Conservation (phyloP, 1,140 invertebrate genomes). For the Wiebesia pumilae region DNA sequence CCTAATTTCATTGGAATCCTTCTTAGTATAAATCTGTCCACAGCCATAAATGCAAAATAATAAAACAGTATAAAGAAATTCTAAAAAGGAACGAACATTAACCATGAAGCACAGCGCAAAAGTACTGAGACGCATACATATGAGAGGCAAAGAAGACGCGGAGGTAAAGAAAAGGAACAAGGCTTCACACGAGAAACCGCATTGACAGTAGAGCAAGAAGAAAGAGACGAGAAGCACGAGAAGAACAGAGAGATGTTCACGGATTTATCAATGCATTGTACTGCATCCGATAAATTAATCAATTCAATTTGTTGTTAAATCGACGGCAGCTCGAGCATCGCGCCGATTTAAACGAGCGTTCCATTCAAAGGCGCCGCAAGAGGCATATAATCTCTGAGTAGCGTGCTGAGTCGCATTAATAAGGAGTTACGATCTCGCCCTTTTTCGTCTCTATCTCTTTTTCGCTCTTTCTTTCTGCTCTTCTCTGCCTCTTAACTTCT, state of each 20-base stretch:
- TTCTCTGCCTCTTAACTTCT: not conserved
- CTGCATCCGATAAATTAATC: slow-evolving; percentile 46
- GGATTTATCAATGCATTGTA: slow-evolving; percentile 51
- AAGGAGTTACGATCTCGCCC: slow-evolving; percentile 55
- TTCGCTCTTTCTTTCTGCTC: not conserved
- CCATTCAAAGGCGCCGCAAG: slow-evolving; percentile 62
- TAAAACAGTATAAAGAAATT: slow-evolving; percentile 11
- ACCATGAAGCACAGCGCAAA: not conserved
- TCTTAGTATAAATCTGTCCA: not conserved
- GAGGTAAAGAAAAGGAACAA: not conserved
- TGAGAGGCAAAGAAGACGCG: not conserved
- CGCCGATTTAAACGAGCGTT: slow-evolving; percentile 57
- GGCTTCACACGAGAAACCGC: slow-evolving; percentile 17
- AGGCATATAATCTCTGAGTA: slow-evolving; percentile 58
- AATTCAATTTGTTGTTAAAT: slow-evolving; percentile 50
- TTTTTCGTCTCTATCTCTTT: not conserved
- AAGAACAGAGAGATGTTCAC: slow-evolving; percentile 1
- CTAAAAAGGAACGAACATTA: not conserved
- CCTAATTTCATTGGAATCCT: slow-evolving; percentile 12
- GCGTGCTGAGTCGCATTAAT: slow-evolving; percentile 60
- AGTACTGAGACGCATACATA: not conserved
- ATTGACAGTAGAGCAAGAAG: slow-evolving; percentile 2
- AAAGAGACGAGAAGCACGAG: slow-evolving; percentile 8
- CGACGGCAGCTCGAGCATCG: slow-evolving; percentile 45
- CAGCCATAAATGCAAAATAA: not conserved